Evolutionary conservation across 1,140 invertebrate genomes (phyloP).

Genomic region (Idris sp.): DNA sequence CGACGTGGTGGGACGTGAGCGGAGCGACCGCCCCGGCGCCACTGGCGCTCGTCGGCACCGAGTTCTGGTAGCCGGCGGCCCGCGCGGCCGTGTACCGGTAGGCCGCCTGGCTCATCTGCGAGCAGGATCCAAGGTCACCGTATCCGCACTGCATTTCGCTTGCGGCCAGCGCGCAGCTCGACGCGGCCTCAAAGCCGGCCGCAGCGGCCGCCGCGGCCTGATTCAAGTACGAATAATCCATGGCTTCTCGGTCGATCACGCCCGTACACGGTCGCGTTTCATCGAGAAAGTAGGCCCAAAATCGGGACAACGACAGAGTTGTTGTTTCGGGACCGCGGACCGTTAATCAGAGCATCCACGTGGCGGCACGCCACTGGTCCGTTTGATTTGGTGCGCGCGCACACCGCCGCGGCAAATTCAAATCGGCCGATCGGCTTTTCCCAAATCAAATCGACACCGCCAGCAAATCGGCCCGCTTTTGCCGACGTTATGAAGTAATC

Average conservation of each 20-base stretch:
- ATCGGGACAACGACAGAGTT: conserved; percentile 43
- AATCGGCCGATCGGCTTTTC: conserved; percentile 31
- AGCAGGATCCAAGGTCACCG: conserved; percentile 90
- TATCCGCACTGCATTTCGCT: conserved; percentile 88
- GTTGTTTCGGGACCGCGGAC: not conserved
- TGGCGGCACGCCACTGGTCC: conserved; percentile 30
- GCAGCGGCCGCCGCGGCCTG: conserved; percentile 82
- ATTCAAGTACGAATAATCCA: conserved; percentile 87
- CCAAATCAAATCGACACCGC: conserved; percentile 7
- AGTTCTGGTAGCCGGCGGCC: conserved; percentile 73
- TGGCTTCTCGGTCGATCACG: conserved; percentile 65
- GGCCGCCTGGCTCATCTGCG: conserved; percentile 89
- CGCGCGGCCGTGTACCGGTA: conserved; percentile 83
- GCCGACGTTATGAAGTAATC: conserved; percentile 75
- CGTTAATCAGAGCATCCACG: conserved; percentile 37
- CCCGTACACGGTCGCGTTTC: conserved; percentile 55
- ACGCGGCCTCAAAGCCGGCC: conserved; percentile 81
- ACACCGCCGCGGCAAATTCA: conserved; percentile 40
- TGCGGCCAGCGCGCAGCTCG: conserved; percentile 81
- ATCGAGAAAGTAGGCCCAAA: conserved; percentile 58
- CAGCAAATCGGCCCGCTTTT: conserved; percentile 26
- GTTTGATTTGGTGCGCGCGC: conserved; percentile 25
- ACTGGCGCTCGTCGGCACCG: conserved; percentile 71
- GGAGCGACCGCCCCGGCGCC: conserved; percentile 68
- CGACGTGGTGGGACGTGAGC: conserved; percentile 73